phyloP scores from a whole-genome alignment of 1,140 invertebrate genomes.

The Spodoptera frugiperda region DNA sequence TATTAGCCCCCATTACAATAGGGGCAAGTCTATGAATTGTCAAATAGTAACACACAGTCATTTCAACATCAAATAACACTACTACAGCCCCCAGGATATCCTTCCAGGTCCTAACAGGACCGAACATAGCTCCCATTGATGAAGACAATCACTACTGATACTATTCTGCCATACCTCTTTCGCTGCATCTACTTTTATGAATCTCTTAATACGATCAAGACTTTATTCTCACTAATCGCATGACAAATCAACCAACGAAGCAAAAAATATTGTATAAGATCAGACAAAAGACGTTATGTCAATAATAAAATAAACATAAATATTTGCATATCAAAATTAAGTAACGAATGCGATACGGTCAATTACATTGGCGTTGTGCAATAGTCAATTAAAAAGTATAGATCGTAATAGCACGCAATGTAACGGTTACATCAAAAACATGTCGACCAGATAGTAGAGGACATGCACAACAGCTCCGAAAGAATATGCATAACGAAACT shows the following conservation, averaged over 20 bases:
- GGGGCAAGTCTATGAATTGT: neutral
- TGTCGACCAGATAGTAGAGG: conserved; percentile 43
- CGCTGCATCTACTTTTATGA: too few species aligned
- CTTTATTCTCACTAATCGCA: too few species aligned
- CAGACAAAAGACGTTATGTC: too few species aligned
- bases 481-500: conserved; percentile 43
- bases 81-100: too few species aligned
- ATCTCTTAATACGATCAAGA: too few species aligned
- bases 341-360: conserved; percentile 35
- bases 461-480: conserved; percentile 41
- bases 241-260: too few species aligned
- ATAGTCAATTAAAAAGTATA: conserved; percentile 50
- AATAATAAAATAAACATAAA: conserved; percentile 1
- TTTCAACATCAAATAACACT: neutral
- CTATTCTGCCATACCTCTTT: too few species aligned
- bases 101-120: too few species aligned
- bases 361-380: conserved; percentile 45
- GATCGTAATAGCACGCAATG: conserved; percentile 49
- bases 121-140: too few species aligned
- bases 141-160: too few species aligned
- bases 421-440: conserved; percentile 53
- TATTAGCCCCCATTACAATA: neutral
- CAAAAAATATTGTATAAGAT: too few species aligned
- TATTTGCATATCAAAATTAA: conserved; percentile 35
- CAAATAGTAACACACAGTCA: neutral